Conservation (phyloP, 2,888 invertebrate genomes). For the Xestia c-nigrum region DNA sequence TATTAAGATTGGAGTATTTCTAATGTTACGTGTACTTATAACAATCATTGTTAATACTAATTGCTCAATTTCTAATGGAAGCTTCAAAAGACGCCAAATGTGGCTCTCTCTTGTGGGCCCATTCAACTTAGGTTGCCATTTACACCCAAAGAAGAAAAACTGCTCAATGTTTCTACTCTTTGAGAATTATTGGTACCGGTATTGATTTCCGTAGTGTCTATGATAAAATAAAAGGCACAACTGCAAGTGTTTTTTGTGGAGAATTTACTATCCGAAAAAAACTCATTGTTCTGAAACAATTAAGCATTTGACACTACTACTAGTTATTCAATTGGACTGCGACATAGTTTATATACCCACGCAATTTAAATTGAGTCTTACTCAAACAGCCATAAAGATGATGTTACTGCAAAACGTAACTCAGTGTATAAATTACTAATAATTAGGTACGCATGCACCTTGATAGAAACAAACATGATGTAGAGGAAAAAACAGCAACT, state of each 20-base stretch:
- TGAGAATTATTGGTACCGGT: neutral
- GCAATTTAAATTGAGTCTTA: neutral
- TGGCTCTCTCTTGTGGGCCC: too few species aligned
- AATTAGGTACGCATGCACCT: conserved; percentile 34
- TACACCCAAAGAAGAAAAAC: too few species aligned
- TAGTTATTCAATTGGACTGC: neutral
- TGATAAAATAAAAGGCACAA: neutral
- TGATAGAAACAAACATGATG: conserved; percentile 31
- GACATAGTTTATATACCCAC: neutral
- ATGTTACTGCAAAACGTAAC: neutral
- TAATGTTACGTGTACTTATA: neutral
- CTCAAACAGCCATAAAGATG: neutral
- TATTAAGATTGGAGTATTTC: neutral
- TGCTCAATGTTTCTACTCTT: neutral
- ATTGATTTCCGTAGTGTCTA: neutral
- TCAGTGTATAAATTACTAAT: neutral
- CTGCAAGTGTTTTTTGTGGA: neutral
- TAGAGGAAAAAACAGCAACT: conserved; percentile 30
- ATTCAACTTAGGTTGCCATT: too few species aligned
- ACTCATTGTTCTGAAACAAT: neutral
- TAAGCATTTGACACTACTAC: too few species aligned
- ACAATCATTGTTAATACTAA: neutral
- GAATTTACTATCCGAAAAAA: neutral
- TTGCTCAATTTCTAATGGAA: neutral
- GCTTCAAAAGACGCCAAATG: too few species aligned